Percentiles rank a stretch among this genome's conserved stretches.
phyloP scores from a whole-genome alignment of 2,113 vertebrate genomes.

The Myiopsitta monachus region DNA sequence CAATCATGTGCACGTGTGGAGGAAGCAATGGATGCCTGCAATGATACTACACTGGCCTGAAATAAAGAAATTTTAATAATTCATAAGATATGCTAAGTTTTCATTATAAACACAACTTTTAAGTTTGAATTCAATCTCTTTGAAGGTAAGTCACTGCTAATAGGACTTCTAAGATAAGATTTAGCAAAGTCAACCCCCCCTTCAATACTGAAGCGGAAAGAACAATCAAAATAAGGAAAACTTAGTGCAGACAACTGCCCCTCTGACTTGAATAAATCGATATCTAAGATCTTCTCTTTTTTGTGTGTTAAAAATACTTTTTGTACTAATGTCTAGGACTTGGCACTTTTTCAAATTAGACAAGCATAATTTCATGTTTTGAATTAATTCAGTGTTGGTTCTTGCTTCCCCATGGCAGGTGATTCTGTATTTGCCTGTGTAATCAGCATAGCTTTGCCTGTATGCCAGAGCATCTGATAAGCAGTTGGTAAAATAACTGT shows the following conservation, averaged over 20 bases:
- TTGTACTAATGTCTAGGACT: neutral
- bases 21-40: neutral
- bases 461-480: neutral
- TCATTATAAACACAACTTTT: neutral
- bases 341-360: neutral
- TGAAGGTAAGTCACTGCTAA: neutral
- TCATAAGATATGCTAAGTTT: neutral
- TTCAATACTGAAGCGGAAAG: neutral
- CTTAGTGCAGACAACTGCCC: neutral
- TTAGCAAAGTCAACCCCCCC: neutral
- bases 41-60: neutral
- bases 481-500: neutral
- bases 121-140: neutral
- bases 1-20: neutral
- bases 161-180: neutral
- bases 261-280: neutral
- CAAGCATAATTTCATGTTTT: neutral
- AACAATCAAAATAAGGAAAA: neutral
- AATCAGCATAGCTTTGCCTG: neutral
- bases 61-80: slow-evolving; percentile 44
- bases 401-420: neutral
- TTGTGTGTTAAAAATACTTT: neutral
- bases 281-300: neutral
- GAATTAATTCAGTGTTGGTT: neutral
- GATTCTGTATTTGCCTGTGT: neutral